phyloP scores from a whole-genome alignment of 2,113 vertebrate genomes.

The Oxyruncus cristatus region DNA sequence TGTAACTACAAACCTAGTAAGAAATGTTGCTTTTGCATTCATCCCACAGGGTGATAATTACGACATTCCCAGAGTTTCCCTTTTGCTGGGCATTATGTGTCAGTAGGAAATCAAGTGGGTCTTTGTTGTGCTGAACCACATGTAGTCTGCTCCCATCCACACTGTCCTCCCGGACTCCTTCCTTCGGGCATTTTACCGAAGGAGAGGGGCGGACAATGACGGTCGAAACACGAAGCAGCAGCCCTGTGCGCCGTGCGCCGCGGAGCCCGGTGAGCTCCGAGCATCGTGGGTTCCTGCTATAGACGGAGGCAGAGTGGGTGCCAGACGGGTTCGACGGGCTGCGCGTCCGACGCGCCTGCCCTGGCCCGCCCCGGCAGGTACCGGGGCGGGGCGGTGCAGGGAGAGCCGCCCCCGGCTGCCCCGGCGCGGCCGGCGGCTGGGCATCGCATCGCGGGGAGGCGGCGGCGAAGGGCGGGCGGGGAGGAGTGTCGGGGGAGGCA shows the following conservation, averaged over 20 bases:
- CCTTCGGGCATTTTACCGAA: not conserved
- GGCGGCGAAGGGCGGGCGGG: not conserved
- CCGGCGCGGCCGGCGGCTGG: not conserved
- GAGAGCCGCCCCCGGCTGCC: not conserved
- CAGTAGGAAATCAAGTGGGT: not conserved
- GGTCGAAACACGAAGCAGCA: not conserved
- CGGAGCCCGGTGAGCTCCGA: not conserved
- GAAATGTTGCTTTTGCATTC: not conserved
- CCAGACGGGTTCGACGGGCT: accelerated
- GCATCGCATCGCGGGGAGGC: not conserved
- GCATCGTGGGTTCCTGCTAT: not conserved
- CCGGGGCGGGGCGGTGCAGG: not conserved
- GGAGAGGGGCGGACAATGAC: not conserved
- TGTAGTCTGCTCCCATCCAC: not conserved
- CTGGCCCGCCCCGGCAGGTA: not conserved
- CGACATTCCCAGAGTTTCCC: not conserved
- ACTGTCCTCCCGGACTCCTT: not conserved
- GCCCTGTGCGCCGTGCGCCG: not conserved
- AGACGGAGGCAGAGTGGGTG: too few species aligned
- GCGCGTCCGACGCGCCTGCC: too few species aligned
- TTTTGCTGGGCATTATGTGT: constrained; percentile 42
- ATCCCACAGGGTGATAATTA: not conserved
- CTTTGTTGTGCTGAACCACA: constrained; percentile 60
- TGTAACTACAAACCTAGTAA: not conserved
- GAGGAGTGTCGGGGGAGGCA: not conserved